Percentiles rank a stretch among this genome's conserved stretches.
These are phyloP conservation scores for Enteromius trimaculatus DNA, from an alignment of 2,797 vertebrate genomes.

Conservation along the genomic window DNA sequence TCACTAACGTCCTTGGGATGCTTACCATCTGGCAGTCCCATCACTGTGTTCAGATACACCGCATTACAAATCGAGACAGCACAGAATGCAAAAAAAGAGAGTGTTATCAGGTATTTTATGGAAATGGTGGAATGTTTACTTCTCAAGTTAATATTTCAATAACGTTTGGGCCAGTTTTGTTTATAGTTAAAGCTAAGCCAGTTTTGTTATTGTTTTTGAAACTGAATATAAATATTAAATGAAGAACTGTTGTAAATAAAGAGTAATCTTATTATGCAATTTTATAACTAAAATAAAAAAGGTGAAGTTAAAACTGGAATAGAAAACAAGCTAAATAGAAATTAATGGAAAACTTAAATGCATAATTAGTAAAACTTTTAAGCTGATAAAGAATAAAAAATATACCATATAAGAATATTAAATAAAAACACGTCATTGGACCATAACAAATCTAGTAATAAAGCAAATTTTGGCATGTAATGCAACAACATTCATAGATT, in stretches of 20 bases:
- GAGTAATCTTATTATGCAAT: too few species aligned
- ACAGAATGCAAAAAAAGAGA: slow-evolving; percentile 30
- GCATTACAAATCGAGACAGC: slow-evolving; percentile 46
- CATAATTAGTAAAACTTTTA: not conserved
- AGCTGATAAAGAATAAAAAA: too few species aligned
- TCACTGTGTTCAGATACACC: slow-evolving; percentile 54
- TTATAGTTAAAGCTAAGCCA: too few species aligned
- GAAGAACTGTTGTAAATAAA: not conserved
- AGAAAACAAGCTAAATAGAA: not conserved
- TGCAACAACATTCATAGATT: not conserved
- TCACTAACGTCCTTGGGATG: slow-evolving; percentile 61
- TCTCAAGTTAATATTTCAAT: slow-evolving; percentile 14
- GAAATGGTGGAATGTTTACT: not conserved
- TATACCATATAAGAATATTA: too few species aligned
- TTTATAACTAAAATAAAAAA: not conserved
- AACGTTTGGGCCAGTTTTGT: not conserved
- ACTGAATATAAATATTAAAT: not conserved
- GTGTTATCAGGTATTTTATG: slow-evolving; percentile 4
- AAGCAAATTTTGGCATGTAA: not conserved
- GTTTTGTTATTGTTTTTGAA: too few species aligned
- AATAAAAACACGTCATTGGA: not conserved
- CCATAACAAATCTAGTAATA: not conserved
- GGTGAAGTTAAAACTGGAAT: not conserved
- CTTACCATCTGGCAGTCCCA: slow-evolving; percentile 63
- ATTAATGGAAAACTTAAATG: not conserved